Evolutionary conservation across 2,888 invertebrate species (phyloP).

Genomic region (Chironomus tentans): DNA sequence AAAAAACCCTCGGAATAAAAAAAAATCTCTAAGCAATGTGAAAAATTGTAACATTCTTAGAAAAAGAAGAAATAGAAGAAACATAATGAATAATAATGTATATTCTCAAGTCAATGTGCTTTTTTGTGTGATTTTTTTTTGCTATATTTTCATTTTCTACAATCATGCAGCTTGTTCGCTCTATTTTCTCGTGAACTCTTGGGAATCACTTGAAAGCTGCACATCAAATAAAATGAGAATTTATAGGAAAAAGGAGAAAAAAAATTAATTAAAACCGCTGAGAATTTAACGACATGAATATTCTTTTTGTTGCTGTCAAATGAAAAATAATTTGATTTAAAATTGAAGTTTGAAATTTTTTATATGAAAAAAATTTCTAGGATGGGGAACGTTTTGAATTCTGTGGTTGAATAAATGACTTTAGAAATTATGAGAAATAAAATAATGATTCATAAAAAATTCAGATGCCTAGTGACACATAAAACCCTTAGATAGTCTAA

Average conservation of each 20-base stretch:
- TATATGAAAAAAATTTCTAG: too few species aligned
- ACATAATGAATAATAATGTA: conserved; percentile 25
- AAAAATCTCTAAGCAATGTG: neutral
- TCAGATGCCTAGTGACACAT: too few species aligned
- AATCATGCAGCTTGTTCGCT: neutral
- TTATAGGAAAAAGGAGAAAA: too few species aligned
- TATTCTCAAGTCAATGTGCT: conserved; percentile 21
- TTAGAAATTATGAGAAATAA: too few species aligned
- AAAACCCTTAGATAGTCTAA: too few species aligned
- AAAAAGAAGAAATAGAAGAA: neutral
- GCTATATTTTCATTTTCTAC: neutral
- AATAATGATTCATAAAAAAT: too few species aligned
- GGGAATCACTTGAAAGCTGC: too few species aligned
- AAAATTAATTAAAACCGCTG: conserved; percentile 23
- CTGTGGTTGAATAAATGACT: too few species aligned
- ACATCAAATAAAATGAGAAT: too few species aligned
- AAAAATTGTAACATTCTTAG: neutral
- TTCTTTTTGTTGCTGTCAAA: neutral
- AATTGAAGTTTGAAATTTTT: too few species aligned
- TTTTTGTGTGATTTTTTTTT: neutral
- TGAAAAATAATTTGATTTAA: too few species aligned
- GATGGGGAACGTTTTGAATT: too few species aligned
- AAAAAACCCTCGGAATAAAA: neutral
- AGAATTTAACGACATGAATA: neutral
- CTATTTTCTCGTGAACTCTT: neutral